Evolutionary conservation across 2,888 invertebrate genomes (phyloP), one percentile per base, ranked within the genome.

Genomic region (Priocnemis perturbator): DNA sequence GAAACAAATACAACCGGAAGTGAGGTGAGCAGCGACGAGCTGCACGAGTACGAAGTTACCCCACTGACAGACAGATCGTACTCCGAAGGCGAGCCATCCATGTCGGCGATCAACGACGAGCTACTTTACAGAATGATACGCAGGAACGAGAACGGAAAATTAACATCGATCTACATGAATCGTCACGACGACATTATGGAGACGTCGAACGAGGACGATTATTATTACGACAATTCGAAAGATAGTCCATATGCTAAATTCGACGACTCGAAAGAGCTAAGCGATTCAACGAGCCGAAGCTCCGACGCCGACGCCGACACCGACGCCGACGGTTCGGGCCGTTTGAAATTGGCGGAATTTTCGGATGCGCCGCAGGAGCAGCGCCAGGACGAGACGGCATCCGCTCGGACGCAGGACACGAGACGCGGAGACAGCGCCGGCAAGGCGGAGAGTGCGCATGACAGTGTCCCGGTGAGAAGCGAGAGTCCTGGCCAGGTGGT

Each of bases 391-490:
- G 78, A 65, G 82, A 84, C 30, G 70, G 82, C 50, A 74, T 83
- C 82, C 63, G 79, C 76, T 64, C 81, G 78, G 74, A 83, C 83
- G 26, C 79, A 81, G 62, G 84, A 85, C 74, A 84, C 67, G 82
- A 79, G 73, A 80, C 62, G 78, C 64, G 62, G 77, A 79, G 73
- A 67, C 53, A 67, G 60, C 71, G 65, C 74, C 75, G 66, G 86
- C 78, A 81, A 77, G 68, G 90, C 89, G 86, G 90, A 91, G 88
- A 90, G 84, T 91, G 86, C 91, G 91, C 84, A 82, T 78, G 83
- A 83, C 81, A 73, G 74, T 64, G 76, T 71, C 64, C 52, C 73
- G 68, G 77, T 74, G 78, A 75, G 79, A 81, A 81, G 81, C 67
- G 79, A 81, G 58, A 68, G 71, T 70, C 62, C 74, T 65, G 64